Evolutionary conservation across 2,888 invertebrate genomes (phyloP).

Genomic region (Entomobrya multifasciata): DNA sequence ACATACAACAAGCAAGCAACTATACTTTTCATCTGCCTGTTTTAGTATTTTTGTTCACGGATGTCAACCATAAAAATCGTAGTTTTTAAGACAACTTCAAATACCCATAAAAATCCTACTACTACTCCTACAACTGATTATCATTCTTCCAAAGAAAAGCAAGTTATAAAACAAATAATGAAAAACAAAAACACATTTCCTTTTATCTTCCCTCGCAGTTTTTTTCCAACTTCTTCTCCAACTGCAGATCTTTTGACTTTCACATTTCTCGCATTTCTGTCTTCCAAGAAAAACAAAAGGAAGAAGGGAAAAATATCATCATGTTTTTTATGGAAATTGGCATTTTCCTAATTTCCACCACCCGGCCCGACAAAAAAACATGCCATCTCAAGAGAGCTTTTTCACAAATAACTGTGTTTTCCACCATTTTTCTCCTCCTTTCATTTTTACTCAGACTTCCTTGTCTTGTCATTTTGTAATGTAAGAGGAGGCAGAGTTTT

Average conservation of each 20-base stretch:
- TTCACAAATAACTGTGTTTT: constrained; percentile 5
- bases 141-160: neutral
- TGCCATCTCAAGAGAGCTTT: neutral
- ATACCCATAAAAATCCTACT: neutral
- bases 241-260: too few relatives aligned
- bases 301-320: neutral
- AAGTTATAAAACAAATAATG: neutral
- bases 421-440: neutral
- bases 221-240: too few relatives aligned
- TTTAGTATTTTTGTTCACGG: neutral
- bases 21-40: neutral
- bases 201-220: neutral
- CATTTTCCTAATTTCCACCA: constrained; percentile 44
- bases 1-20: too few relatives aligned
- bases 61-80: constrained; percentile 19
- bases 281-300: neutral
- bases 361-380: neutral
- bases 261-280: neutral
- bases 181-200: neutral
- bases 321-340: constrained; percentile 29
- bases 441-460: neutral
- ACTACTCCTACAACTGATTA: constrained; percentile 9
- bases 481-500: neutral
- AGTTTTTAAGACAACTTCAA: neutral
- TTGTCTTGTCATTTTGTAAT: neutral